Evolutionary conservation across 2,113 vertebrate species (phyloP).

Genomic region (mouse (Mus musculus)): DNA sequence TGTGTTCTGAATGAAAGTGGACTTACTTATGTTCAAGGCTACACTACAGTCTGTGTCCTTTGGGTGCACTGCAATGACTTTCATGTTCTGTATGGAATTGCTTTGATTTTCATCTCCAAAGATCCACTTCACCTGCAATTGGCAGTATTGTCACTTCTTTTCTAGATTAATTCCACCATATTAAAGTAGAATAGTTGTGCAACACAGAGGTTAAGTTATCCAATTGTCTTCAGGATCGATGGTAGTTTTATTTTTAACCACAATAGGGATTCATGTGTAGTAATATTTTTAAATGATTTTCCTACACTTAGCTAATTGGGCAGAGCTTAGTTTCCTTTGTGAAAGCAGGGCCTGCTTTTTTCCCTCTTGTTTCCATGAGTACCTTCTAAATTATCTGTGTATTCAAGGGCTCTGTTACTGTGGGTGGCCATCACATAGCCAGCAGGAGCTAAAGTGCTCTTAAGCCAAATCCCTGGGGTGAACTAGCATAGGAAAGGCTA

Average conservation of each 20-base stretch:
- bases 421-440: not conserved
- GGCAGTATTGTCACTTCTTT: constrained; percentile 41
- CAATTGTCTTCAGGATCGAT: not conserved
- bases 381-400: constrained; percentile 36
- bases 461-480: not conserved
- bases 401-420: not conserved
- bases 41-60: not conserved
- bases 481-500: constrained; percentile 23
- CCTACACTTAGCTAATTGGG: not conserved
- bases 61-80: not conserved
- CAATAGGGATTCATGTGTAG: not conserved
- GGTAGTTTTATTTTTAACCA: constrained; percentile 40
- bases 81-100: constrained; percentile 28
- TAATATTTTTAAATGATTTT: constrained; percentile 31
- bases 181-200: constrained; percentile 23
- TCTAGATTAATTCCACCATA: constrained; percentile 39
- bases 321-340: constrained; percentile 30
- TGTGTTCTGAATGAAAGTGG: not conserved
- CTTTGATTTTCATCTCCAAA: constrained; percentile 50
- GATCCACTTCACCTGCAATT: not conserved
- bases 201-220: not conserved
- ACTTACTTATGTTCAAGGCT: not conserved
- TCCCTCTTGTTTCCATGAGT: not conserved
- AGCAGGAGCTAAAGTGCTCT: not conserved
- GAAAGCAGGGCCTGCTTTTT: not conserved